Percentiles rank a stretch among this genome's conserved stretches.
Conservation (phyloP, 1,140 invertebrate species). For the Popillia japonica region DNA sequence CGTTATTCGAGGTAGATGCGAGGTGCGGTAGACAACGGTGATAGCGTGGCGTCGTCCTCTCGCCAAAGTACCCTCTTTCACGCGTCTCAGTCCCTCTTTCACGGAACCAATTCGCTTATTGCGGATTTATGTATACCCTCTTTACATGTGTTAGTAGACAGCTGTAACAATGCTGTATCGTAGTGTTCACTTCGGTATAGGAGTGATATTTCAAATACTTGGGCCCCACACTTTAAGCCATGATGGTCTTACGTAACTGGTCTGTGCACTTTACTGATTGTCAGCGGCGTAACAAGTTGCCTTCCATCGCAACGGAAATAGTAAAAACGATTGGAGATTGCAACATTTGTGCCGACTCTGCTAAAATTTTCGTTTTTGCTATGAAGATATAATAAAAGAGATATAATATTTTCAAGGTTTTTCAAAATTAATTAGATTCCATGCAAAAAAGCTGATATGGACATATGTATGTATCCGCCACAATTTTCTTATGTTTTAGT, state of each 20-base stretch:
- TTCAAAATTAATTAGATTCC: too few relatives aligned
- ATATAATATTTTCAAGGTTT: too few relatives aligned
- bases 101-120: slow-evolving; percentile 26
- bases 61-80: not conserved
- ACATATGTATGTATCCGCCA: too few relatives aligned
- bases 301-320: too few relatives aligned
- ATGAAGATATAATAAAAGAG: too few relatives aligned
- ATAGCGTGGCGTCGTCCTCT: slow-evolving; percentile 12
- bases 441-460: too few relatives aligned
- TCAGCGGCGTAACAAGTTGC: not conserved
- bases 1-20: slow-evolving; percentile 12
- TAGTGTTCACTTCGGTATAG: not conserved
- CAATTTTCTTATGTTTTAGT: too few relatives aligned
- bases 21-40: not conserved
- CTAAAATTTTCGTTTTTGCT: too few relatives aligned
- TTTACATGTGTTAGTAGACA: slow-evolving; percentile 32
- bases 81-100: not conserved
- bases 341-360: too few relatives aligned
- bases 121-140: slow-evolving; percentile 24
- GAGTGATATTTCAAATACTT: not conserved
- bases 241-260: not conserved
- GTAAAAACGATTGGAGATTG: too few relatives aligned
- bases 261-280: not conserved
- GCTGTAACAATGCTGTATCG: slow-evolving; percentile 25
- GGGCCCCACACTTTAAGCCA: not conserved